These are phyloP conservation scores for Oncorhynchus kisutch DNA, from an alignment of 2,113 vertebrate genomes.

Conservation along the genomic window DNA sequence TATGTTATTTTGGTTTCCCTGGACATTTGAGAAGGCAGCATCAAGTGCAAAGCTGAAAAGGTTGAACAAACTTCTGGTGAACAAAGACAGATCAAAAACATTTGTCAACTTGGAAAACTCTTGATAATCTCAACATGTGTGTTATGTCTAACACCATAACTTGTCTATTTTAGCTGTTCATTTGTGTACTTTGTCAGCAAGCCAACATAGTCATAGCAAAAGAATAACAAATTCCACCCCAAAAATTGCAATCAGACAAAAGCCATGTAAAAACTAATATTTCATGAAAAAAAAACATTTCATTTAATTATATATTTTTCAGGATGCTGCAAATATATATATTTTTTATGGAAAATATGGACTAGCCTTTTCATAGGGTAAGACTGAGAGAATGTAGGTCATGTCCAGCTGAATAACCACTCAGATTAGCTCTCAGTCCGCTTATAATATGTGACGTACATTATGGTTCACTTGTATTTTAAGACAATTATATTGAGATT, in stretches of 20 bases:
- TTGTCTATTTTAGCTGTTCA: not conserved
- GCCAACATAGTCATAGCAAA: not conserved
- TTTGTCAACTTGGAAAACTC: not conserved
- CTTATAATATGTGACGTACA: constrained; percentile 12
- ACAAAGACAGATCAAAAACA: not conserved
- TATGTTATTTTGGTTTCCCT: constrained; percentile 10
- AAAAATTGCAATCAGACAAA: not conserved
- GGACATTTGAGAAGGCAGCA: constrained; percentile 23
- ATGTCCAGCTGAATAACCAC: constrained; percentile 29
- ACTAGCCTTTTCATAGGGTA: constrained; percentile 12
- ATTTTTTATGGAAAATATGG: constrained; percentile 1
- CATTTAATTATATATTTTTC: constrained; percentile 5
- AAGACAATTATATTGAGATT: not conserved
- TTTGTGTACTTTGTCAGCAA: not conserved
- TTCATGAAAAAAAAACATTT: too few relatives aligned
- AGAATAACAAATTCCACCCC: not conserved
- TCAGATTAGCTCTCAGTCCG: constrained; percentile 15
- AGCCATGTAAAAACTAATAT: not conserved
- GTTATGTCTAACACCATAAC: not conserved
- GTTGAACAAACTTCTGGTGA: not conserved
- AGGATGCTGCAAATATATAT: constrained; percentile 21
- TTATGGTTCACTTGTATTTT: not conserved
- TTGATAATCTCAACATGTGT: not conserved
- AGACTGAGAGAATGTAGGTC: constrained; percentile 33
- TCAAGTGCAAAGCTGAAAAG: not conserved